Evolutionary conservation across 2,888 invertebrate species (phyloP).

Genomic region (Drosophila neonasuta): DNA sequence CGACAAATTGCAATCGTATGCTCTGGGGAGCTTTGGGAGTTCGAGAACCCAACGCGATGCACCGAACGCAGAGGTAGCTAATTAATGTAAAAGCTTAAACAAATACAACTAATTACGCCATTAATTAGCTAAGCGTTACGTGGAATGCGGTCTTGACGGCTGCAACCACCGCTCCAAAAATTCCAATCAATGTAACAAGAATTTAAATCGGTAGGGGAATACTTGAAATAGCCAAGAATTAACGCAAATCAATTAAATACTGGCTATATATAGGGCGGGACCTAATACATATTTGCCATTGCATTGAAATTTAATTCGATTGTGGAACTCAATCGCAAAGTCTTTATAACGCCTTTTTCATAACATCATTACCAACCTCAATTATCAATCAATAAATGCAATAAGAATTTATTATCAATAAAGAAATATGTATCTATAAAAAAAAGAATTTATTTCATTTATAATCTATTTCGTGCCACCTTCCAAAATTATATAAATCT

Average conservation of each 20-base stretch:
- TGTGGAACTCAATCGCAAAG: too few relatives aligned
- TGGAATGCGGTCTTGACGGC: conserved; percentile 55
- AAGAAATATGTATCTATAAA: background rate
- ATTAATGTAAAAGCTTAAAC: conserved; percentile 55
- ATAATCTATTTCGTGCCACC: background rate
- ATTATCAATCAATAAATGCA: too few relatives aligned
- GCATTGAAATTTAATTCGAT: background rate
- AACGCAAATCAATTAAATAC: background rate
- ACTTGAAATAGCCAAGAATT: background rate
- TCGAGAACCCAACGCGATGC: conserved; percentile 49
- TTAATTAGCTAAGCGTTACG: conserved; percentile 53
- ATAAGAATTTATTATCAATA: too few relatives aligned
- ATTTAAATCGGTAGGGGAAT: conserved; percentile 5
- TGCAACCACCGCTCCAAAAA: conserved; percentile 40
- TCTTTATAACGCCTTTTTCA: too few relatives aligned
- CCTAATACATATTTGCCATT: background rate
- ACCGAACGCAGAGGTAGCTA: conserved; percentile 25
- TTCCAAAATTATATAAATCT: background rate
- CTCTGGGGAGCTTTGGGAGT: conserved; percentile 17
- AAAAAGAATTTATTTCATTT: background rate
- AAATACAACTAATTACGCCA: conserved; percentile 59
- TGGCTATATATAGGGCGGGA: background rate
- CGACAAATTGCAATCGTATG: conserved; percentile 39
- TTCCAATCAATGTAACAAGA: conserved; percentile 1
- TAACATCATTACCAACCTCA: too few relatives aligned